Evolutionary conservation across 2,888 invertebrate genomes (phyloP).

Genomic region (Sicus ferrugineus): DNA sequence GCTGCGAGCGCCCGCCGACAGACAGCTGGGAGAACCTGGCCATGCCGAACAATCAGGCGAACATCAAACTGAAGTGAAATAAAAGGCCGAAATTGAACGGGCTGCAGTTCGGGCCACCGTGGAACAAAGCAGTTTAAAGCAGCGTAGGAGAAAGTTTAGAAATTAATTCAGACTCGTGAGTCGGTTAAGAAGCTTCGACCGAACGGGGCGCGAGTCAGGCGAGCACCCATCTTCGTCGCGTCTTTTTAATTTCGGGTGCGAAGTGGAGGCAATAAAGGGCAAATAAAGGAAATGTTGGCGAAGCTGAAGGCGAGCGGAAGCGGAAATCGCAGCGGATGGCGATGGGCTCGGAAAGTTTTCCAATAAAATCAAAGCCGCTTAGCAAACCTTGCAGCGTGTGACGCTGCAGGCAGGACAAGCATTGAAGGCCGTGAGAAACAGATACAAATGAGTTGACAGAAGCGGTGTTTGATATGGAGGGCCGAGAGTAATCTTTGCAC

Average conservation of each 20-base stretch:
- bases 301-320: not conserved
- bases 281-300: slow-evolving; percentile 3
- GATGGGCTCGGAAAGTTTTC: slow-evolving; percentile 21
- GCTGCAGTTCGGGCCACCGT: not conserved
- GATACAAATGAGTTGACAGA: not conserved
- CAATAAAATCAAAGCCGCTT: slow-evolving; percentile 19
- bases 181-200: slow-evolving; percentile 33
- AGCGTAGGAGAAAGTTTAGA: slow-evolving; percentile 27
- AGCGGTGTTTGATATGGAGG: not conserved
- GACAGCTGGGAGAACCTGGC: not conserved
- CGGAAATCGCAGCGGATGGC: slow-evolving; percentile 3
- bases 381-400: not conserved
- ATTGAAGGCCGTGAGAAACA: not conserved
- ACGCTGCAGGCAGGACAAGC: too few relatives aligned
- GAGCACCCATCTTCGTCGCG: not conserved
- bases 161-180: slow-evolving; percentile 39
- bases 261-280: slow-evolving; percentile 10
- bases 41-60: slow-evolving; percentile 25
- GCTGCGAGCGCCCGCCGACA: not conserved
- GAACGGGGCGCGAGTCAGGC: not conserved
- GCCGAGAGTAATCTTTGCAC: too few relatives aligned
- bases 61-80: not conserved
- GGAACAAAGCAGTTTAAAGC: slow-evolving; percentile 14
- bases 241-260: slow-evolving; percentile 6
- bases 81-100: not conserved